These are phyloP conservation scores for Rhynchopsitta pachyrhyncha DNA, from an alignment of 2,113 vertebrate species.

Conservation along the genomic window DNA sequence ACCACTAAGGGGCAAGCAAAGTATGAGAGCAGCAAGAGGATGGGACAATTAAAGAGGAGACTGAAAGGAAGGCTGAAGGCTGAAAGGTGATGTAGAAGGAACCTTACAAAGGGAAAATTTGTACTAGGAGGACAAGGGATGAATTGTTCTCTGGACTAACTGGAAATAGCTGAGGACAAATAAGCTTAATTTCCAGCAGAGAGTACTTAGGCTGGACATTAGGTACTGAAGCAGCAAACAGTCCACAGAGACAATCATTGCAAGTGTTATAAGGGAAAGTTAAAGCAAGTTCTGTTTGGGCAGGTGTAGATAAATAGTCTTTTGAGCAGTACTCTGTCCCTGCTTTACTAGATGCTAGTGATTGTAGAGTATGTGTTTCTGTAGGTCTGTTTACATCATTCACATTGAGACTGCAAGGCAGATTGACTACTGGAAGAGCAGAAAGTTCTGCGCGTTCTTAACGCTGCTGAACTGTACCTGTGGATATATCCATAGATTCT, in stretches of 20 bases:
- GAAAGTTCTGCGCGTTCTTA: neutral
- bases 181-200: neutral
- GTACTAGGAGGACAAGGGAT: neutral
- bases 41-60: neutral
- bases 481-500: neutral
- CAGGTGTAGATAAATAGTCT: neutral
- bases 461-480: neutral
- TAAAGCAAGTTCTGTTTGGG: neutral
- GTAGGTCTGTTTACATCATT: neutral
- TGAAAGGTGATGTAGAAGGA: neutral
- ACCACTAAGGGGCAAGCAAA: neutral
- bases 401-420: neutral
- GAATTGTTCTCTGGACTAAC: neutral
- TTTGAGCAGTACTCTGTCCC: neutral
- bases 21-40: neutral
- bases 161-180: neutral
- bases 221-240: neutral
- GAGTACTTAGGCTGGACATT: neutral
- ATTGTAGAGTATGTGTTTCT: neutral
- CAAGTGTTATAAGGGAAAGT: neutral
- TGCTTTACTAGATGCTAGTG: neutral
- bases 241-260: neutral
- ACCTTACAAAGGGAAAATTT: neutral
- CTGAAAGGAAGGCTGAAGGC: neutral
- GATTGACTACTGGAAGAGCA: neutral